Evolutionary conservation across 2,113 vertebrate species (phyloP).

Genomic region (Nymphicus hollandicus): DNA sequence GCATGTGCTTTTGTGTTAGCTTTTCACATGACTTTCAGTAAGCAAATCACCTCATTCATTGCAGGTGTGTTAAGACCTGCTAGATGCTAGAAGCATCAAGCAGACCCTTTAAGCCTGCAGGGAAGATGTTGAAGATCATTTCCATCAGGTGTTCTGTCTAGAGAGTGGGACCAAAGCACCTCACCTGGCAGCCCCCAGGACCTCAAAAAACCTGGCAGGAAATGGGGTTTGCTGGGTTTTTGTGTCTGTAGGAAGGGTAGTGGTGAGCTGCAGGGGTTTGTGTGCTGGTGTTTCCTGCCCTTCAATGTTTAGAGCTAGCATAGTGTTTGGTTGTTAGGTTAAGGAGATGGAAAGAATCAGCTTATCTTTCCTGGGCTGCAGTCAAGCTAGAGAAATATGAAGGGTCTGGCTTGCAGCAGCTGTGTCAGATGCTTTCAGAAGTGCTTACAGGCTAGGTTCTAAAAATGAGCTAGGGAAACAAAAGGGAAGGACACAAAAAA

Average conservation of each 20-base stretch:
- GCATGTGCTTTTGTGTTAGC: background rate
- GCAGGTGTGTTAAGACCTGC: background rate
- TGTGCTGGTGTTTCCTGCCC: background rate
- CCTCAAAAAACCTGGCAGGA: background rate
- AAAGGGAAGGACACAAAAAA: background rate
- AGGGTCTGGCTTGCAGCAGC: background rate
- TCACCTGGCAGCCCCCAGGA: background rate
- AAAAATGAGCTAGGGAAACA: background rate
- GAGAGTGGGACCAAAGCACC: background rate
- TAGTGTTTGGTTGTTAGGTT: background rate
- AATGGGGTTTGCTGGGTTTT: accelerated
- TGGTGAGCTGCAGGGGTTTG: background rate
- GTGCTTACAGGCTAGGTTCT: background rate
- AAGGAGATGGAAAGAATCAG: background rate
- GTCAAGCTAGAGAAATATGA: background rate
- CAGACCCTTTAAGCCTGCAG: background rate
- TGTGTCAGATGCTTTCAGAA: background rate
- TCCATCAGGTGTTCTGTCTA: background rate
- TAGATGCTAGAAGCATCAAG: background rate
- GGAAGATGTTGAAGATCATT: background rate
- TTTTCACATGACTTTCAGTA: background rate
- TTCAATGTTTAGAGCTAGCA: background rate
- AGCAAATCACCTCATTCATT: background rate
- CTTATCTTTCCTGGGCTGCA: background rate
- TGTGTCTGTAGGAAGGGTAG: background rate